Conservation (phyloP, 2,888 invertebrate species). For the Cataglyphis rosenhaueri region DNA sequence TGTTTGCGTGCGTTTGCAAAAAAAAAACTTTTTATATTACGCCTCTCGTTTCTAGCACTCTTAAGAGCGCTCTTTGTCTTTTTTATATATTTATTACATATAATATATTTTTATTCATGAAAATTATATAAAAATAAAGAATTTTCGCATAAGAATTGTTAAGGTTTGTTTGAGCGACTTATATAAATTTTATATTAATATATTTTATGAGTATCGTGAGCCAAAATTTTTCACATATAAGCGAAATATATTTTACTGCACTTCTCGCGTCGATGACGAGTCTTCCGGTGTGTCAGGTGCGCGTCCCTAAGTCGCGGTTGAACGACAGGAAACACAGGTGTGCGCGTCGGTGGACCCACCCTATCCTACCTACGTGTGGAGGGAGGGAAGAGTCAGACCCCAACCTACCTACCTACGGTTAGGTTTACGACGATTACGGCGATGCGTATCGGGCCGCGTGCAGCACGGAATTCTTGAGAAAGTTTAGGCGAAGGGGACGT, state of each 20-base stretch:
- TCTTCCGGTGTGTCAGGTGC: slow-evolving; percentile 78
- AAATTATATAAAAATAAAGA: no score
- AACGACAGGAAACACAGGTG: slow-evolving; percentile 79
- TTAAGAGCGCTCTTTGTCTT: not conserved
- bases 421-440: slow-evolving; percentile 20
- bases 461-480: slow-evolving; percentile 49
- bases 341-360: slow-evolving; percentile 62
- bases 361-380: slow-evolving; percentile 38
- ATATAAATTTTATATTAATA: not conserved
- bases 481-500: slow-evolving; percentile 27
- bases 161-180: no score
- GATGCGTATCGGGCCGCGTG: slow-evolving; percentile 40
- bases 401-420: slow-evolving; percentile 5
- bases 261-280: slow-evolving; percentile 50
- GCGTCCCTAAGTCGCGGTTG: slow-evolving; percentile 56
- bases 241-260: not conserved
- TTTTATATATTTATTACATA: no score
- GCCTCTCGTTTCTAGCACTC: not conserved
- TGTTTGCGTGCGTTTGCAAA: not conserved
- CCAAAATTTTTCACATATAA: not conserved
- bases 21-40: not conserved
- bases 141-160: no score
- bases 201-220: not conserved
- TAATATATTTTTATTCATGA: no score
- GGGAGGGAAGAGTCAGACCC: not conserved